Evolutionary conservation across 2,113 vertebrate genomes (phyloP).

Genomic region (Seriola rivoliana): DNA sequence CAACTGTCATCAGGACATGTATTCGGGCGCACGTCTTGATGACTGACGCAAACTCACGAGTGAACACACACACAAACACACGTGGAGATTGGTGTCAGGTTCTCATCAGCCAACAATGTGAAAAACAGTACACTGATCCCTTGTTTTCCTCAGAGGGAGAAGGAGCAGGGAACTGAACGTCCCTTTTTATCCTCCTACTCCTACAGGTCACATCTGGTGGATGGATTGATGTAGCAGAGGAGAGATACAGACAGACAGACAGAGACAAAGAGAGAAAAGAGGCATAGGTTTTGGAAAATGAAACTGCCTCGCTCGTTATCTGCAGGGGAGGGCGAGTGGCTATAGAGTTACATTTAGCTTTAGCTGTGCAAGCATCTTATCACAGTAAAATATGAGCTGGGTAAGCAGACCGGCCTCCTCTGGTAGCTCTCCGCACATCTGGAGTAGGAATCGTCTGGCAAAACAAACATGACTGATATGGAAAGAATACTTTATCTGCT

Average conservation of each 20-base stretch:
- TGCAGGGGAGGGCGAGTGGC: conserved; percentile 37
- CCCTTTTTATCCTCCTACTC: conserved; percentile 61
- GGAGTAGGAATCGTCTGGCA: conserved; percentile 61
- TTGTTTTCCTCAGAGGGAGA: conserved; percentile 62
- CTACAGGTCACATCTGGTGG: conserved; percentile 78
- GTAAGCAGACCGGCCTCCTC: conserved; percentile 33
- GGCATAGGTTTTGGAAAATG: conserved; percentile 49
- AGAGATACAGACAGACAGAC: conserved; percentile 29
- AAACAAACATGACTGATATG: conserved; percentile 60
- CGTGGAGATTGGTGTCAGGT: conserved; percentile 22
- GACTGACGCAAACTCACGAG: conserved; percentile 28
- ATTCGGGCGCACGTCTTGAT: neutral
- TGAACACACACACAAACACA: conserved; percentile 13
- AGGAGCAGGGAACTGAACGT: conserved; percentile 68
- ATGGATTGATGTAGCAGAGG: conserved; percentile 68
- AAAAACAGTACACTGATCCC: conserved; percentile 60
- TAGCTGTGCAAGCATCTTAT: conserved; percentile 49
- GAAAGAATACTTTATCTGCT: conserved; percentile 50
- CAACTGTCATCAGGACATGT: conserved; percentile 15
- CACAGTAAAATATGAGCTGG: conserved; percentile 58
- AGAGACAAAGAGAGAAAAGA: conserved; percentile 40
- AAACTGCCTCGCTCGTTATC: conserved; percentile 35
- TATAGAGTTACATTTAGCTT: conserved; percentile 54
- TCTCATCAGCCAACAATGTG: conserved; percentile 48
- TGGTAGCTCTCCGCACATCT: conserved; percentile 67